These are phyloP conservation scores for Brachyhypopomus occidentalis DNA, from an alignment of 2,113 vertebrate genomes.

Conservation along the genomic window DNA sequence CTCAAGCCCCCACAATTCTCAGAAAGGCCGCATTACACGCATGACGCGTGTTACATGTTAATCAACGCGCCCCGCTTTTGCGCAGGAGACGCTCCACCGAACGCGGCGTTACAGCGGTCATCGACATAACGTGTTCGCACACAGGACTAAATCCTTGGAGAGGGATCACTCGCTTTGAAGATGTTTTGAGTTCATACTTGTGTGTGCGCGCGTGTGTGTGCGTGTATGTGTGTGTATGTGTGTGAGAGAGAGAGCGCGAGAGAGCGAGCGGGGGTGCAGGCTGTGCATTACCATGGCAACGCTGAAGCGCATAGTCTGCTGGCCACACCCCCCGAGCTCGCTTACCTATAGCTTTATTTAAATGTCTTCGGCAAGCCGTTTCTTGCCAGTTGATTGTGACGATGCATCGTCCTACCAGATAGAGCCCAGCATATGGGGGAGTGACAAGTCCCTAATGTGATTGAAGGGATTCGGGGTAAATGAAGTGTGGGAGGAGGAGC, in stretches of 20 bases:
- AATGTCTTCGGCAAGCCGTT: conserved; percentile 11
- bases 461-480: conserved; percentile 12
- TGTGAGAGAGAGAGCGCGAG: conserved; percentile 4
- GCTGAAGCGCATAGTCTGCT: conserved; percentile 55
- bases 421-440: conserved; percentile 5
- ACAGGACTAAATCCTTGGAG: not conserved
- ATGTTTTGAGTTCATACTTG: conserved; percentile 15
- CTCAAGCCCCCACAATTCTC: not conserved
- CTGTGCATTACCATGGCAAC: conserved; percentile 75
- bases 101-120: not conserved
- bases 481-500: conserved; percentile 29
- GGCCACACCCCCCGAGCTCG: conserved; percentile 34
- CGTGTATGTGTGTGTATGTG: conserved; percentile 8
- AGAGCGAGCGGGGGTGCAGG: conserved; percentile 2
- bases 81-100: not conserved
- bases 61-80: conserved; percentile 26
- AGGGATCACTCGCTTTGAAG: conserved; percentile 6
- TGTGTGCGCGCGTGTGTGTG: not conserved
- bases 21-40: conserved; percentile 23
- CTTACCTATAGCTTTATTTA: conserved; percentile 23
- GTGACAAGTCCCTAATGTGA: not conserved
- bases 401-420: conserved; percentile 23
- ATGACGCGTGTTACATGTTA: conserved; percentile 24
- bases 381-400: conserved; percentile 8
- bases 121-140: not conserved